Evolutionary conservation across 2,888 invertebrate genomes (phyloP), one percentile per base, ranked within the genome.

Genomic region (Callosobruchus maculatus): DNA sequence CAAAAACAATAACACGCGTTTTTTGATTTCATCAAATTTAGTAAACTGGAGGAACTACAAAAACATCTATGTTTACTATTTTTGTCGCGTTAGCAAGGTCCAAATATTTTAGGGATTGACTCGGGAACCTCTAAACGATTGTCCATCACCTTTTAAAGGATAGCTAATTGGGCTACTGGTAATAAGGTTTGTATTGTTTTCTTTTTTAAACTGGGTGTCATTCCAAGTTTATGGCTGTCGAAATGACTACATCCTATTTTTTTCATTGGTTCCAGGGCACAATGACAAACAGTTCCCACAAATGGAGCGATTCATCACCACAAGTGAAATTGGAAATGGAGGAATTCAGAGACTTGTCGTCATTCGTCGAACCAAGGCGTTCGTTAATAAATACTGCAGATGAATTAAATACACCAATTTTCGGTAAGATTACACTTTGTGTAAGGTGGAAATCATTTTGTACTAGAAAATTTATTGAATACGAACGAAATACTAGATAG

Each of bases 301-400:
- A 20, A n/a, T 22, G 68, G 72, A 66, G 67, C 21, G 26, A 20
- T 20, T 18, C n/a, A 67, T 22, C 68, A 20, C 26, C 70, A 22
- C 21, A 21, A 69, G 74, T 81, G 83, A 88, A 88, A 88, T 77
- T 81, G 80, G 85, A 90, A 88, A 90, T 88, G 90, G 93, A 93
- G 88, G 90, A 91, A 88, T 93, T 92, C 89, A 91, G 92, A 89
- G 92, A 93, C 88, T 89, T 93, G 87, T 88, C 86, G 84, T 87
- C 85, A 85, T 88, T 87, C 86, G 88, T 87, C 87, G 88, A 86
- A 86, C 85, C 83, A 87, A 88, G 85, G 87, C 87, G 85, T 86
- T 79, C 74, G 71, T 79, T 77, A 72, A 76, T 71, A 80, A 83
- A 76, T 80, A 81, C 76, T 82, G 80, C 80, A 84, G 86, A 87